Evolutionary conservation across 2,113 vertebrate genomes (phyloP).

Genomic region (Chloropsis cyanopogon): DNA sequence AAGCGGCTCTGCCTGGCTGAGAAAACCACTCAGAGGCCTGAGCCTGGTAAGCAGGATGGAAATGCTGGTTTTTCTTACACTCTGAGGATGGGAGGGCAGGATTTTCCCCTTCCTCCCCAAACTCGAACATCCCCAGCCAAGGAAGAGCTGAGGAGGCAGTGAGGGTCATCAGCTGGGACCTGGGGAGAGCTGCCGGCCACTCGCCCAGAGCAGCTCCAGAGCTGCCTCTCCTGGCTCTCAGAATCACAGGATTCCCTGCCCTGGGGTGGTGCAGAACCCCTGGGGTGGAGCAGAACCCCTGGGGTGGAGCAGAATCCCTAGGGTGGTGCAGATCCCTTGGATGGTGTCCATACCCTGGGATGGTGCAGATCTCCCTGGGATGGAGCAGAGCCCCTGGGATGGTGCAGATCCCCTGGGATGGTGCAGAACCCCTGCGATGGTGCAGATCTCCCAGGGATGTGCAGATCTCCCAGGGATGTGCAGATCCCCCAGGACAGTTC

Average conservation of each 20-base stretch:
- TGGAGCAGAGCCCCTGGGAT: too few species aligned
- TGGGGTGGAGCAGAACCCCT: background rate
- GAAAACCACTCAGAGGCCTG: background rate
- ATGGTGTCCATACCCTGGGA: rapidly evolving
- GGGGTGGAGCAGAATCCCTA: too few species aligned
- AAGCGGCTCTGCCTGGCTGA: background rate
- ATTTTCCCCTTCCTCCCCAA: background rate
- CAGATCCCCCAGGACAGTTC: too few species aligned
- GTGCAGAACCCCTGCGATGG: too few species aligned
- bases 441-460: too few species aligned
- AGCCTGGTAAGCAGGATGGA: background rate
- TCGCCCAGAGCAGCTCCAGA: background rate
- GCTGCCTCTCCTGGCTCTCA: background rate
- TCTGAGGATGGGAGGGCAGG: background rate
- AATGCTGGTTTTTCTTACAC: background rate
- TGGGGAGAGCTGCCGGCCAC: background rate
- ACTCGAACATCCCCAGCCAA: background rate
- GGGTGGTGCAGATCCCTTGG: background rate
- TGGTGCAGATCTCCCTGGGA: too few species aligned
- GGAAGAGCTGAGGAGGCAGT: rapidly evolving
- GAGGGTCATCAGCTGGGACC: background rate
- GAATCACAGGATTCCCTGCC: background rate
- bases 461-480: too few species aligned
- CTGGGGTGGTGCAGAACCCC: rapidly evolving
- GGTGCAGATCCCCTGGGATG: rapidly evolving